These are phyloP conservation scores for Zaprionus camerounensis DNA, from an alignment of 1,140 invertebrate genomes.

Conservation along the genomic window DNA sequence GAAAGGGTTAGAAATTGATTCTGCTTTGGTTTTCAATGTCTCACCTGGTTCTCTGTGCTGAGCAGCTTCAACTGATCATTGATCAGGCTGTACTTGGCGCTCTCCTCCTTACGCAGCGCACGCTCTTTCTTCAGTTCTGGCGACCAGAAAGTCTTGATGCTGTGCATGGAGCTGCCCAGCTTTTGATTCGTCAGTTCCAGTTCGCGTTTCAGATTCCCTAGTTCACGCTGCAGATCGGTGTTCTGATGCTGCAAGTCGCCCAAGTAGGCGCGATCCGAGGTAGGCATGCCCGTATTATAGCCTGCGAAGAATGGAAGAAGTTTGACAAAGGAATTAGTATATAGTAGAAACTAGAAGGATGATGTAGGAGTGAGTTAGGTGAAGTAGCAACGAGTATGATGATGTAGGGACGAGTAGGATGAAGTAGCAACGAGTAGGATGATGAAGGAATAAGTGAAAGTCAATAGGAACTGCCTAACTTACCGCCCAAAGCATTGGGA, in stretches of 20 bases:
- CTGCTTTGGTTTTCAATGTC: neutral
- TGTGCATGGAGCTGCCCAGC: conserved; percentile 99
- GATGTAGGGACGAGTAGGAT: too few species aligned
- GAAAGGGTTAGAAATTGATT: neutral
- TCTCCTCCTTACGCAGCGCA: conserved; percentile 98
- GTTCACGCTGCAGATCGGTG: conserved; percentile 97
- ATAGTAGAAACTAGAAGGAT: neutral
- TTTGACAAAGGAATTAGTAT: neutral
- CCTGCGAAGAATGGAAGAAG: conserved; percentile 23
- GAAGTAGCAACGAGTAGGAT: too few species aligned
- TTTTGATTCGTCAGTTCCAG: conserved; percentile 99
- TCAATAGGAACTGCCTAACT: neutral
- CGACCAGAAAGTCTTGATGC: conserved; percentile 99
- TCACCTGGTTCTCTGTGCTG: conserved; percentile 98
- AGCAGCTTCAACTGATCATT: conserved; percentile 98
- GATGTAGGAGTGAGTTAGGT: too few species aligned
- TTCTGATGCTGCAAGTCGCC: conserved; percentile 98
- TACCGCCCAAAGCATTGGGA: conserved; percentile 85
- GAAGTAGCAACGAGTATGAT: too few species aligned
- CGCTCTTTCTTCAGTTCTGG: conserved; percentile 99
- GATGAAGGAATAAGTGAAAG: too few species aligned
- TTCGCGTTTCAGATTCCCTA: conserved; percentile 98
- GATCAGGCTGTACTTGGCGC: conserved; percentile 97
- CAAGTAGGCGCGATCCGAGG: conserved; percentile 88
- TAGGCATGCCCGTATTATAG: conserved; percentile 80